These are phyloP conservation scores for Gari tellinella DNA, from an alignment of 2,888 invertebrate genomes.

Conservation along the genomic window DNA sequence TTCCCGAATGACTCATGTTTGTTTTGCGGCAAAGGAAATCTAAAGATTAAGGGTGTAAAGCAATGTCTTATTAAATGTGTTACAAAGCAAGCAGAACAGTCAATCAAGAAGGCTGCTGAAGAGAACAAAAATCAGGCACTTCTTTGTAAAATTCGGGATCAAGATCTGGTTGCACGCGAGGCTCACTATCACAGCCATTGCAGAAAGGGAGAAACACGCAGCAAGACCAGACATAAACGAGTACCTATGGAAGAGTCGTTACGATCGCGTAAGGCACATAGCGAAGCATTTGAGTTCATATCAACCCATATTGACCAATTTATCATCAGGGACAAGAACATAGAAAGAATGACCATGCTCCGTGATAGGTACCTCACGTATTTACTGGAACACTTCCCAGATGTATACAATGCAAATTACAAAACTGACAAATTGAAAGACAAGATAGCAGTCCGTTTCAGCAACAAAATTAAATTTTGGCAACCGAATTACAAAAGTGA, in stretches of 20 bases:
- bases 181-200: constrained; percentile 31
- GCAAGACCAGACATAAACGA: constrained; percentile 3
- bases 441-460: constrained; percentile 29
- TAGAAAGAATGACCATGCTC: constrained; percentile 42
- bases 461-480: constrained; percentile 36
- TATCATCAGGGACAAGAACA: constrained; percentile 25
- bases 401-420: constrained; percentile 36
- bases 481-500: constrained; percentile 30
- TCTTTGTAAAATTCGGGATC: constrained; percentile 15
- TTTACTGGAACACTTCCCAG: constrained; percentile 18
- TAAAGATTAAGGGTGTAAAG: constrained; percentile 22
- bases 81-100: constrained; percentile 34
- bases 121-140: constrained; percentile 16
- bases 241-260: constrained; percentile 5
- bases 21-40: constrained; percentile 35
- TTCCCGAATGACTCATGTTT: constrained; percentile 31
- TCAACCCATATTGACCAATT: constrained; percentile 22
- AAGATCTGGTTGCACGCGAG: constrained; percentile 30
- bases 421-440: constrained; percentile 50
- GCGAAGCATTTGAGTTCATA: constrained; percentile 15
- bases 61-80: constrained; percentile 34
- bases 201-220: constrained; percentile 21
- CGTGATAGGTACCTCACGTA: constrained; percentile 18
- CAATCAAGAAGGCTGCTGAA: constrained; percentile 20
- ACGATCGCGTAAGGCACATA: constrained; percentile 15